These are phyloP conservation scores for Drosophila mauritiana DNA, from an alignment of 1,140 invertebrate genomes.

Conservation along the genomic window DNA sequence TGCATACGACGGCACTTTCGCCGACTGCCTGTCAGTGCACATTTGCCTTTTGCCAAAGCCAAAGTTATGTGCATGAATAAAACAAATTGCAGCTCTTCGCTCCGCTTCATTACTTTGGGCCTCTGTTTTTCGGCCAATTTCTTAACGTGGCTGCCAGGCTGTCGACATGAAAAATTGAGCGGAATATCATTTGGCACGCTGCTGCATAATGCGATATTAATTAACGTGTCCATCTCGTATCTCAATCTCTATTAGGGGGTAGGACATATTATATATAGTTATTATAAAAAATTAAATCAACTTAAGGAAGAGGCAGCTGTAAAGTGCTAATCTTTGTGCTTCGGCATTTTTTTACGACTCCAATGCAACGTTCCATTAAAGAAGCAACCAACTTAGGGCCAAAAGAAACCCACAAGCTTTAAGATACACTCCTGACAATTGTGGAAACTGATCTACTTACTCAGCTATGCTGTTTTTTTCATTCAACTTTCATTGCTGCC, in stretches of 20 bases:
- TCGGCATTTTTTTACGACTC: too few relatives aligned
- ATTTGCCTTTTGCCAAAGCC: constrained; percentile 33
- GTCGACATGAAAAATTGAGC: background rate
- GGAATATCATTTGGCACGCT: background rate
- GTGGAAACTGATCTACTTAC: too few relatives aligned
- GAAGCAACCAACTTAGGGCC: too few relatives aligned
- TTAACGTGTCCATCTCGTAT: background rate
- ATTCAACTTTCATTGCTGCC: background rate
- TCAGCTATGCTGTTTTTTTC: too few relatives aligned
- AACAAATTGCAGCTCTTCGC: constrained; percentile 58
- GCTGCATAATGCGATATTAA: background rate
- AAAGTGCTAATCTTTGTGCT: too few relatives aligned
- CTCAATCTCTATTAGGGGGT: background rate
- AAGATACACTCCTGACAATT: too few relatives aligned
- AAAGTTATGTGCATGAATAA: constrained; percentile 54
- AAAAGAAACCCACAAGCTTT: too few relatives aligned
- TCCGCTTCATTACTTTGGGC: constrained; percentile 25
- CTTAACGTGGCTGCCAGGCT: background rate
- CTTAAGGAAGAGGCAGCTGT: too few relatives aligned
- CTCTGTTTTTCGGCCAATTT: background rate
- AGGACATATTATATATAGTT: background rate
- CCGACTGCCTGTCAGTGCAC: constrained; percentile 33
- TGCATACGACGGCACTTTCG: constrained; percentile 41
- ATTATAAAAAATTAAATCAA: too few relatives aligned
- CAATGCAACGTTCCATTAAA: too few relatives aligned